phyloP scores from a whole-genome alignment of 30 jellyfish, hydroid and myxozoan genomes.

The Nemopilema nomurai region DNA sequence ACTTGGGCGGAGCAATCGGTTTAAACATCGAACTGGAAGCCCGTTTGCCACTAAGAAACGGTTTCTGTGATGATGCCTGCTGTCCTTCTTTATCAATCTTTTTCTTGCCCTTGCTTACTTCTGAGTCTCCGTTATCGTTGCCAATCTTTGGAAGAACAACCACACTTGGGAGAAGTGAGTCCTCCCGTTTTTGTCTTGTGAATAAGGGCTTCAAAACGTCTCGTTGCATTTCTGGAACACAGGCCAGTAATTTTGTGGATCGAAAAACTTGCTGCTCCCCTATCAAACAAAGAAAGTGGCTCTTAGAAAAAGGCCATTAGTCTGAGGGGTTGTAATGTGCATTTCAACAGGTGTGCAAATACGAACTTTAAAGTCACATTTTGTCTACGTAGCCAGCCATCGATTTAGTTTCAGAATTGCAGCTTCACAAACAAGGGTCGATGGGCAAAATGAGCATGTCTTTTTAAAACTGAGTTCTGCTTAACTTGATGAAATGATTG shows the following conservation, averaged over 20 bases:
- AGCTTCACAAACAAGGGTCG: too few relatives aligned
- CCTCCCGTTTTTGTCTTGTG: slow-evolving; percentile 7
- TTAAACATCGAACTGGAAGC: neutral
- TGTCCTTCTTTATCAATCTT: neutral
- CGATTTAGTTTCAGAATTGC: too few relatives aligned
- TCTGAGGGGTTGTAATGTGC: too few relatives aligned
- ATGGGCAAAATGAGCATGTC: too few relatives aligned
- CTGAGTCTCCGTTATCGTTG: slow-evolving; percentile 9
- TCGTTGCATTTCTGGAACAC: slow-evolving; percentile 20
- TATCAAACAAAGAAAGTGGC: neutral
- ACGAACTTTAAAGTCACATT: too few relatives aligned
- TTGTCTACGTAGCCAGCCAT: too few relatives aligned
- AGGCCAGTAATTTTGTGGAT: neutral
- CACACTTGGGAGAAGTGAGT: slow-evolving; percentile 39
- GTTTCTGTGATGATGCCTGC: neutral
- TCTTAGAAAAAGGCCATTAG: too few relatives aligned
- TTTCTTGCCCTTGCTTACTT: neutral
- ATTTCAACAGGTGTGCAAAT: too few relatives aligned
- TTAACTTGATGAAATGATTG: too few relatives aligned
- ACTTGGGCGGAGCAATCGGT: neutral
- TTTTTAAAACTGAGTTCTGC: too few relatives aligned
- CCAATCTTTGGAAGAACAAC: slow-evolving; percentile 44
- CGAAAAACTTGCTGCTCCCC: neutral
- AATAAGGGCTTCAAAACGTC: slow-evolving; percentile 23
- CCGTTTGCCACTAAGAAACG: neutral